Base-by-base conservation (phyloP, 2,797 vertebrate genomes). In the Tarsius wallacei region DNA sequence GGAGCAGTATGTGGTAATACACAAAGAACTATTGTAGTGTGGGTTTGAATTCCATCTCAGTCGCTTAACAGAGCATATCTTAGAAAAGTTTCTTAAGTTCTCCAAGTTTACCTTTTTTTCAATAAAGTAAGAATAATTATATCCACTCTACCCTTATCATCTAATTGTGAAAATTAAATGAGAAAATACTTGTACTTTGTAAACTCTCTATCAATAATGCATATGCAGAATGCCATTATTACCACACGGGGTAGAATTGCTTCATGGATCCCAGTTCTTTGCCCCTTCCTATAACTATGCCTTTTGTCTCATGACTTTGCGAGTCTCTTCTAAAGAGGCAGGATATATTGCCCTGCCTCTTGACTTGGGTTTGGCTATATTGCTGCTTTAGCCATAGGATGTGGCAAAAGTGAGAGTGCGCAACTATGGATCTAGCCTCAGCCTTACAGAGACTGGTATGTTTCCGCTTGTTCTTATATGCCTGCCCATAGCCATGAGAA, bases 171-270 rank as follows among this genome's bases (percentile, higher is more conserved):
- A 74, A 59, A 80, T 90, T 47, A 89, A 77, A 90, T 42, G 28
- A 85, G 55, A 93, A 95, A 53, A 64, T 64, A 47, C 24, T 19
- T 63, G 13, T 68, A 76, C 68, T 93, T 57, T 64, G 31, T 96
- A 33, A 66, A 42, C 33, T 91, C 22, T 51, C 47, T 42, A 26
- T 76, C 28, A 22, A 7, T 74, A 42, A 22, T 86, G 77, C 64
- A 31, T 33, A 7, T 16, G 1, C 10, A 59, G 33, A 55, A 47
- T n/a, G 53, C 26, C n/a, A 13, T 73, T 21, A 49, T 59, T 74
- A 51, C 57, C 13, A 26, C 15, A n/a, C 19, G 9, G 21, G 42
- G 13, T 36, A 53, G 47, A 71, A 68, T 33, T 2, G 1, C 7
- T 1, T 70, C 57, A 15, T 19, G 59, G 66, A 21, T 24, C 26